Conservation (phyloP, 2,797 vertebrate genomes). For the Gobionotothen gibberifrons region DNA sequence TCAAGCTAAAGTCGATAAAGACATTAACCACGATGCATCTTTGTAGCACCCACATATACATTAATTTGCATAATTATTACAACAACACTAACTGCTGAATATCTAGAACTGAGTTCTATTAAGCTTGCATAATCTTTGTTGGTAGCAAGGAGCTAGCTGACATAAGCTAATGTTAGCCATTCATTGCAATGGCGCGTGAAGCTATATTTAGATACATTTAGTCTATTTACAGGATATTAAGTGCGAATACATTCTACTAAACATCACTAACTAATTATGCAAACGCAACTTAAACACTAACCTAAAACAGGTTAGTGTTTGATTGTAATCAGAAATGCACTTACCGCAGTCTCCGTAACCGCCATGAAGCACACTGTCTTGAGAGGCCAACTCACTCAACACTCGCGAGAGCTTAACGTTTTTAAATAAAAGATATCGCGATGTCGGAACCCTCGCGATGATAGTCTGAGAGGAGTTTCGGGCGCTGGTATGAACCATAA, state of each 20-base stretch:
- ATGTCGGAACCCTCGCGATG: conserved; percentile 5
- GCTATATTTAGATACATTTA: background rate
- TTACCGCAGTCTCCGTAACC: conserved; percentile 84
- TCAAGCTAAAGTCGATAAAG: background rate
- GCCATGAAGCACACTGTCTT: conserved; percentile 83
- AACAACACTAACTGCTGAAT: background rate
- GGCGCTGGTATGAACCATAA: too few relatives aligned
- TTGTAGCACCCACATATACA: accelerated
- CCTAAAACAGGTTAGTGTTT: conserved; percentile 14
- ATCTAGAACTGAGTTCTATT: conserved; percentile 36
- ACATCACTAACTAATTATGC: background rate
- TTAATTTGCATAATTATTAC: background rate
- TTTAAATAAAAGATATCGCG: conserved; percentile 62
- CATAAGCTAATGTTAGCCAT: conserved; percentile 47
- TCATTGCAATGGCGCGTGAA: conserved; percentile 59
- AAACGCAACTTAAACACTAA: background rate
- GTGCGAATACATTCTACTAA: background rate
- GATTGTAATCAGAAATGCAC: conserved; percentile 57
- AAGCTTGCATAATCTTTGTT: conserved; percentile 31
- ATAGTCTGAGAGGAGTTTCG: background rate
- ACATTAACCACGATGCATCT: accelerated
- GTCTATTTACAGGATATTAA: background rate
- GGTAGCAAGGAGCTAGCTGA: conserved; percentile 48
- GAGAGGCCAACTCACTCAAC: conserved; percentile 54
- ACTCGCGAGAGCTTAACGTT: conserved; percentile 53